These are phyloP conservation scores for Ochotona curzoniae DNA, from an alignment of 2,113 vertebrate species.

Conservation along the genomic window DNA sequence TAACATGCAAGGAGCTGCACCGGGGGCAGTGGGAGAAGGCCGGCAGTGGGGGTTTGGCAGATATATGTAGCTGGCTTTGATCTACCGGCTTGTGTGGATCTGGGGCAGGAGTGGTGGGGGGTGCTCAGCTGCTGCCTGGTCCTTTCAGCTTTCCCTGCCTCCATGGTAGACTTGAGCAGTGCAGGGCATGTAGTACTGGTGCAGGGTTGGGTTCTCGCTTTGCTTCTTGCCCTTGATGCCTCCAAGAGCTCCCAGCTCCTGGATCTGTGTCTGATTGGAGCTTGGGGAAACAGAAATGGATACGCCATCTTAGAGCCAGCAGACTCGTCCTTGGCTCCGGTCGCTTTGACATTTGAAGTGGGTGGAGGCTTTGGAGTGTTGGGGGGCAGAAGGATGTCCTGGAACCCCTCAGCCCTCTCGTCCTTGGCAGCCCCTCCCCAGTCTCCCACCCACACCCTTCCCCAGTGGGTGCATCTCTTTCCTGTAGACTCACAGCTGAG, in stretches of 20 bases:
- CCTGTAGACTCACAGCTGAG: not conserved
- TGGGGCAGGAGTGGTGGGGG: fast-evolving
- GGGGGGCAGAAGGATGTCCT: too few species aligned
- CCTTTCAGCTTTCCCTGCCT: not conserved
- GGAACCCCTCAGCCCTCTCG: too few species aligned
- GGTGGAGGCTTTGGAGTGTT: too few species aligned
- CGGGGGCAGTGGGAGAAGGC: not conserved
- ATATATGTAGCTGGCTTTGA: not conserved
- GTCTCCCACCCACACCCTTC: too few species aligned
- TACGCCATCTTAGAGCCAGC: too few species aligned
- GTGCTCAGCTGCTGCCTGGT: too few species aligned
- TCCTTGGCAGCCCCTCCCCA: too few species aligned
- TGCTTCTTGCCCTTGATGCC: not conserved
- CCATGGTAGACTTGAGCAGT: not conserved
- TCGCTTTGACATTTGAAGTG: too few species aligned
- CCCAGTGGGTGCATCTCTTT: not conserved
- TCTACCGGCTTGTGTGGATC: not conserved
- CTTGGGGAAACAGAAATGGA: not conserved
- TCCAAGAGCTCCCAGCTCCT: not conserved
- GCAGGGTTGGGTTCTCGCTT: not conserved
- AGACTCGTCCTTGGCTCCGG: too few species aligned
- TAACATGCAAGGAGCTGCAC: slow-evolving; percentile 55
- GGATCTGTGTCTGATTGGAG: not conserved
- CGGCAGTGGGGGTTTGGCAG: not conserved
- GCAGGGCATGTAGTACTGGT: too few species aligned